Conservation (phyloP, 2,888 invertebrate species). For the Dilophus febrilis region DNA sequence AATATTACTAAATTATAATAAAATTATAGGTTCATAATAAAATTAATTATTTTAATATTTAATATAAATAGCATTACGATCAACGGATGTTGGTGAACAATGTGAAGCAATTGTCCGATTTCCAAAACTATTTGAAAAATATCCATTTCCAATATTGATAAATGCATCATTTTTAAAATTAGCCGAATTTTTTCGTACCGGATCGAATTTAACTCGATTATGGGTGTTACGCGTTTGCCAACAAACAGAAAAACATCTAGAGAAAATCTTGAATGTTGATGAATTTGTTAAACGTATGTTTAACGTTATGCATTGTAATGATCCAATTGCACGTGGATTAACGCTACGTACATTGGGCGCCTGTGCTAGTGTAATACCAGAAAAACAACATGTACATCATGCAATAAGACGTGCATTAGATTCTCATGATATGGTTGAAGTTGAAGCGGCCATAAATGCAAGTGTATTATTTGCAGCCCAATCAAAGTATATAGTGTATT, state of each 20-base stretch:
- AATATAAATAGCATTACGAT: slow-evolving; percentile 56
- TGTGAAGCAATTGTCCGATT: slow-evolving; percentile 94
- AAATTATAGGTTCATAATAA: not conserved
- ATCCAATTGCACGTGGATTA: slow-evolving; percentile 85
- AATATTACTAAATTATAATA: slow-evolving; percentile 3
- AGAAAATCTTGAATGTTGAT: slow-evolving; percentile 89
- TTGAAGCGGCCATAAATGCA: slow-evolving; percentile 90
- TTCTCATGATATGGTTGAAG: slow-evolving; percentile 89
- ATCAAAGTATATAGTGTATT: slow-evolving; percentile 48
- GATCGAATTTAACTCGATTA: slow-evolving; percentile 74
- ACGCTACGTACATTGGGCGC: slow-evolving; percentile 80
- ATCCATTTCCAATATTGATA: slow-evolving; percentile 93
- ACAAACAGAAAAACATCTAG: slow-evolving; percentile 88
- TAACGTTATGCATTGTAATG: slow-evolving; percentile 91
- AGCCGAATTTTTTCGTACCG: slow-evolving; percentile 79
- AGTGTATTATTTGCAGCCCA: slow-evolving; percentile 88
- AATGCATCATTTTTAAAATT: slow-evolving; percentile 90
- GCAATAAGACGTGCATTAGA: slow-evolving; percentile 81
- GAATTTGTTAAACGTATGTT: slow-evolving; percentile 82
- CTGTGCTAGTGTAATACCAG: slow-evolving; percentile 83
- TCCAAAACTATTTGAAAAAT: slow-evolving; percentile 87
- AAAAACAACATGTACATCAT: slow-evolving; percentile 88
- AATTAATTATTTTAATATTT: not conserved
- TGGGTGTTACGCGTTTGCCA: slow-evolving; percentile 88
- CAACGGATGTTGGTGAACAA: slow-evolving; percentile 85